Evolutionary conservation across 2,113 vertebrate species (phyloP).

Genomic region (Anhinga rufa): DNA sequence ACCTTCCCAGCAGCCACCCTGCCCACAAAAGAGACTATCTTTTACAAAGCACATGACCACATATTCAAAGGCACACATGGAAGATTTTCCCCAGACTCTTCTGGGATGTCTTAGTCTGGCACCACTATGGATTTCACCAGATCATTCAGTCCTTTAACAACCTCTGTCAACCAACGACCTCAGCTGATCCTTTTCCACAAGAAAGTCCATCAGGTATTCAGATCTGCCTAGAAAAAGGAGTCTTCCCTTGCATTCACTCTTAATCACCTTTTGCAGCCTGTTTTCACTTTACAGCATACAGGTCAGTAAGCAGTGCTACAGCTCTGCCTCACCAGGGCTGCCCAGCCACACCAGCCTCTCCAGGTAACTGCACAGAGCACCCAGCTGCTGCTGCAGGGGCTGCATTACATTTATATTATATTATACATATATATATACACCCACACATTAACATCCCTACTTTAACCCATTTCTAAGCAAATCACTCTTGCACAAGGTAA

Average conservation of each 20-base stretch:
- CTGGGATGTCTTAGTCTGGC: background rate
- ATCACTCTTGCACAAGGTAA: background rate
- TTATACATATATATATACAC: too few relatives aligned
- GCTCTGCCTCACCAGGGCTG: background rate
- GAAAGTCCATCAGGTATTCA: background rate
- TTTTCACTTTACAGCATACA: background rate
- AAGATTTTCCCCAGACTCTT: background rate
- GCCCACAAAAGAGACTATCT: background rate
- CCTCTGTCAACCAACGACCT: background rate
- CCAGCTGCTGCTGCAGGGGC: background rate
- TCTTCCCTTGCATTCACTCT: background rate
- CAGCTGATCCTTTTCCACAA: background rate
- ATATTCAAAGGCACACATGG: background rate
- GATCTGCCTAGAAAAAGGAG: background rate
- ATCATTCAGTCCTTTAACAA: background rate
- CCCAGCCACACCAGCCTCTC: background rate
- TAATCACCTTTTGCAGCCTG: background rate
- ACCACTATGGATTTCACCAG: background rate
- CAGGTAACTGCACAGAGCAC: background rate
- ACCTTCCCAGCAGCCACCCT: background rate
- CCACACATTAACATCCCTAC: fast-evolving
- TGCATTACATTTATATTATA: too few relatives aligned
- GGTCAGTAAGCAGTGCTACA: background rate
- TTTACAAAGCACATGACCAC: background rate
- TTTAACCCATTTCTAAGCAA: background rate